Conservation (phyloP, 2,888 invertebrate genomes). For the Polymixis lichenea region DNA sequence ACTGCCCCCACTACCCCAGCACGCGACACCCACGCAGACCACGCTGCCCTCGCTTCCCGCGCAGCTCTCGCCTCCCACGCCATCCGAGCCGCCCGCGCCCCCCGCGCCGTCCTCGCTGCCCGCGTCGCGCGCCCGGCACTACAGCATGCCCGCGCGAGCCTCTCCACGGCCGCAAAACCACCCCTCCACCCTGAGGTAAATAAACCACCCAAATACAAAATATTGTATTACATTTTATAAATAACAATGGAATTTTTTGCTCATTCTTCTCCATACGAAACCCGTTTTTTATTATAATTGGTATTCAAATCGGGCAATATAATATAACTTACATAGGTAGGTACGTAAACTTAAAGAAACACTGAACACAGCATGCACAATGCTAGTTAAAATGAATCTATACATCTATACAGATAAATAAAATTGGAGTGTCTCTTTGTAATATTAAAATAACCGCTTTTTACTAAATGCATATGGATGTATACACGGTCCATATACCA, state of each 20-base stretch:
- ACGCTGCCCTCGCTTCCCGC: background rate
- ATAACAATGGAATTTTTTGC: background rate
- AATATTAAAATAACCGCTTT: too few species aligned
- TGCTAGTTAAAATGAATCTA: too few species aligned
- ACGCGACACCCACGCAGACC: fast-evolving
- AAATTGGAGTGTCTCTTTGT: too few species aligned
- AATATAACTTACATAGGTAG: too few species aligned
- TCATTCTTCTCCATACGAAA: background rate
- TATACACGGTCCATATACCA: too few species aligned
- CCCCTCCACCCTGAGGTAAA: background rate
- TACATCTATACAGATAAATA: too few species aligned
- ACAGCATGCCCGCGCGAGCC: background rate
- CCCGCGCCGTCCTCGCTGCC: background rate
- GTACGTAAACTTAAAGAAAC: too few species aligned
- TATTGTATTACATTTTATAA: background rate
- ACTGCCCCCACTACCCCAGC: background rate
- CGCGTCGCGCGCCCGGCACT: background rate
- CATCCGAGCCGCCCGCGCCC: background rate
- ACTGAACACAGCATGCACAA: too few species aligned
- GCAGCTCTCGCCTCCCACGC: fast-evolving
- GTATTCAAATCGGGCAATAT: too few species aligned
- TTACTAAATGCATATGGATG: too few species aligned
- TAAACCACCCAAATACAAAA: background rate
- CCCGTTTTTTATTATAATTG: too few species aligned
- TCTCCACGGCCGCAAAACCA: background rate